Conservation (phyloP, 2,113 vertebrate species). For the Argyrosomus japonicus region DNA sequence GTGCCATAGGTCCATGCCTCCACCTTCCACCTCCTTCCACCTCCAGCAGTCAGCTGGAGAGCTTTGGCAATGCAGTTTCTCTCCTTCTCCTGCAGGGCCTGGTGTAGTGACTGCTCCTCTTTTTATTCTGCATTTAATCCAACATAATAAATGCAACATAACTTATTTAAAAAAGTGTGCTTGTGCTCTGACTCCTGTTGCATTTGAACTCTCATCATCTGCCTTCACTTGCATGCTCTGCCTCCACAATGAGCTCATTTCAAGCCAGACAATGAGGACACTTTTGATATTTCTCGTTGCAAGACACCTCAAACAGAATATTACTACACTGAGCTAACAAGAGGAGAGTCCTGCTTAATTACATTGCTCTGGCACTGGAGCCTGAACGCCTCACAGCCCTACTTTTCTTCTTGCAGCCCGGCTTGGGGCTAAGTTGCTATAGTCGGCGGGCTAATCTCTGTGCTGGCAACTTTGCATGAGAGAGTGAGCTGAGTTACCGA, state of each 20-base stretch:
- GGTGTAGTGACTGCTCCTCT: conserved; percentile 1
- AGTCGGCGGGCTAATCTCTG: conserved; percentile 44
- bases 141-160: neutral
- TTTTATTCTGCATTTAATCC: neutral
- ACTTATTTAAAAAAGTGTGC: neutral
- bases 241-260: neutral
- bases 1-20: conserved; percentile 18
- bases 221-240: neutral
- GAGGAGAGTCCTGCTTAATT: neutral
- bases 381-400: conserved; percentile 34
- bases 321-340: no score
- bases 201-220: neutral
- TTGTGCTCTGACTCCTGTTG: neutral
- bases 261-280: neutral
- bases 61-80: conserved; percentile 24
- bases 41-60: conserved; percentile 37
- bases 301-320: neutral
- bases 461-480: conserved; percentile 41
- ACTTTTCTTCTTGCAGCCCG: conserved; percentile 35
- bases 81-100: conserved; percentile 48
- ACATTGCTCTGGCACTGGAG: neutral
- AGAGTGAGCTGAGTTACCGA: neutral
- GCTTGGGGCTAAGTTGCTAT: conserved; percentile 57
- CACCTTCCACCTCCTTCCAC: neutral
- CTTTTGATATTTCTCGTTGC: fast-evolving